Conservation (phyloP, 2,113 vertebrate genomes). For the Hippocampus comes region DNA sequence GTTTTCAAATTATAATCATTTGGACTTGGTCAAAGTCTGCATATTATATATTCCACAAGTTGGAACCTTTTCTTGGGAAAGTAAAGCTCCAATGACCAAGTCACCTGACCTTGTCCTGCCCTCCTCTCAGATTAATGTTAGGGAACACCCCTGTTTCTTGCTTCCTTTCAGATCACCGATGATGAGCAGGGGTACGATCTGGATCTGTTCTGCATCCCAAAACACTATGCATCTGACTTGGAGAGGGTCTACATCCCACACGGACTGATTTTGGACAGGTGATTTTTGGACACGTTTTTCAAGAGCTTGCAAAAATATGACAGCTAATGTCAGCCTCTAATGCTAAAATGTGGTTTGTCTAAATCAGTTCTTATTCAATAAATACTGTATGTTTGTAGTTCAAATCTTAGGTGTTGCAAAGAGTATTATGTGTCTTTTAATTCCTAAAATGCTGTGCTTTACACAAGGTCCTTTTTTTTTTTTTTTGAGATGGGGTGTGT, state of each 20-base stretch:
- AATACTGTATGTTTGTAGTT: background rate
- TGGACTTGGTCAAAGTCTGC: background rate
- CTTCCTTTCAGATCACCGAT: conserved; percentile 84
- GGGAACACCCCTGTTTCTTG: conserved; percentile 7
- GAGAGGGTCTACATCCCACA: conserved; percentile 97
- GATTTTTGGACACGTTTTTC: background rate
- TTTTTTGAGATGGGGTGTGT: too few relatives aligned
- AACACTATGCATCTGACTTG: conserved; percentile 89
- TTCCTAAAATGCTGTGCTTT: background rate
- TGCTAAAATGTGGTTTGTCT: background rate
- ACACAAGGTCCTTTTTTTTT: background rate
- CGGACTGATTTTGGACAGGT: conserved; percentile 98
- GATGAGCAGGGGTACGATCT: conserved; percentile 95
- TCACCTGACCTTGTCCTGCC: background rate
- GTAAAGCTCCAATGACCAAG: background rate
- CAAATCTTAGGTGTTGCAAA: background rate
- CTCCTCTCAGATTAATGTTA: background rate
- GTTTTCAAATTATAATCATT: background rate
- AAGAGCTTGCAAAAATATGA: background rate
- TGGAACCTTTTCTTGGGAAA: conserved; percentile 8
- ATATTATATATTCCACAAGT: background rate
- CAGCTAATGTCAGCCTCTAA: background rate
- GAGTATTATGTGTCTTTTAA: background rate
- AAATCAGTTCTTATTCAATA: background rate
- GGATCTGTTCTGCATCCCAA: conserved; percentile 96